Base-by-base conservation (phyloP, 2,113 vertebrate species). In the Microcebus griseorufus region DNA sequence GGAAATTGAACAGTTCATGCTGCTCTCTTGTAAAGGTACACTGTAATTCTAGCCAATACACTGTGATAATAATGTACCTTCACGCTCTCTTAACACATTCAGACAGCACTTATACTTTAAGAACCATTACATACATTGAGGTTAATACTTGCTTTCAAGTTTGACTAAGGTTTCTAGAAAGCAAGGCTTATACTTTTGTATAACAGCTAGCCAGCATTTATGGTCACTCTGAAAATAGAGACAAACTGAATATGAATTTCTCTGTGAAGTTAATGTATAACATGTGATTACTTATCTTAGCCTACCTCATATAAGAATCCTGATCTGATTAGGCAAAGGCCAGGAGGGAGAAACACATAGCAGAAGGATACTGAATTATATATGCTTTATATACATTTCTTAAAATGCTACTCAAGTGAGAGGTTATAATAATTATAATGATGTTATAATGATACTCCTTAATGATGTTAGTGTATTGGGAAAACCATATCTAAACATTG, bases 141-240 rank as follows among this genome's bases (percentile, higher is more conserved):
- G 37, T 82, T 86, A 94, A 67, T 60, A 85, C 23, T 81, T 95
- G 39, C 53, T 88, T 95, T 48, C 76, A 95, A 93, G 76, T 96
- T 94, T 93, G 75, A 88, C 80, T 86, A 84, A 69, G 37, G 55
- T 95, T 96, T 73, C 85, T 97, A 97, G 84, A 97, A 97, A 96
- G 48, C 70, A 92, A 94, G 51, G 48, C 22, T 84, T 92, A 82
- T 48, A 64, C 72, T 73, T 97, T 78, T 91, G 32, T 94, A 6
- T 58, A 80, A 65, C 6, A 86, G 34, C 27, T 23, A 88, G 42
- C 45, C 27, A 91, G 42, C 45, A 90, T 81, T 95, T 88, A 55
- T 34, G 75, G 85, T 86, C 34, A 72, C 67, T 95, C 34, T 20
- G 48, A 88, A 94, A 90, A 94, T 23, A 81, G 29, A 92, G 58